Conservation (phyloP, 2,888 invertebrate genomes). For the Hirtodrosophila confusa region DNA sequence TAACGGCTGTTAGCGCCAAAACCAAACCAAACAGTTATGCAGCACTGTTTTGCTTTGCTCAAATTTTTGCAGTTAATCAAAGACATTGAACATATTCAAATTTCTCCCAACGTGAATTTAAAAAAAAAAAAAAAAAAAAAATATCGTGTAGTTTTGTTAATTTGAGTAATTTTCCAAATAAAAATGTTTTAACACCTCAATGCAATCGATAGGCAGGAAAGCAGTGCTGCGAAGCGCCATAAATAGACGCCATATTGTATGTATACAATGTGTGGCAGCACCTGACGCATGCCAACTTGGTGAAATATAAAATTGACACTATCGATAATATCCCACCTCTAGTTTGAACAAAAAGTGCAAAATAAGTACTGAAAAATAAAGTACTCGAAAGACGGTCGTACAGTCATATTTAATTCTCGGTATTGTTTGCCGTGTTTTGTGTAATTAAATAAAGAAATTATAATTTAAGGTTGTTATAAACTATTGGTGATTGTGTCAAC, state of each 20-base stretch:
- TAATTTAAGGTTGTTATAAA: conserved; percentile 4
- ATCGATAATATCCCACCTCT: conserved; percentile 32
- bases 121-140: too few relatives aligned
- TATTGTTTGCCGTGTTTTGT: conserved; percentile 53
- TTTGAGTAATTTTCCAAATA: too few relatives aligned
- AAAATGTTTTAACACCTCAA: too few relatives aligned
- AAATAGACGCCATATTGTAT: not conserved
- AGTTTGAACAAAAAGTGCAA: conserved; percentile 47
- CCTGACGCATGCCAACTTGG: conserved; percentile 5
- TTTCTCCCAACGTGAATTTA: too few relatives aligned
- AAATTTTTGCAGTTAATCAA: too few relatives aligned
- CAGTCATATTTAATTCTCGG: conserved; percentile 53
- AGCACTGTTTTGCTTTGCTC: too few relatives aligned
- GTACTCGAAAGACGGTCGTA: conserved; percentile 43
- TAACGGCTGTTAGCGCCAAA: too few relatives aligned
- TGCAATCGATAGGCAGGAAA: too few relatives aligned
- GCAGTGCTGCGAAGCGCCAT: conserved; percentile 9
- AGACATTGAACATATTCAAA: too few relatives aligned
- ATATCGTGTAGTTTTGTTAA: too few relatives aligned
- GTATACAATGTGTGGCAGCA: not conserved
- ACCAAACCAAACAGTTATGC: too few relatives aligned
- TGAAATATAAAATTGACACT: not conserved
- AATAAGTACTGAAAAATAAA: conserved; percentile 40
- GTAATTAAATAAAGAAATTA: conserved; percentile 26
- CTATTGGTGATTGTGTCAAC: conserved; percentile 29